Base-by-base conservation (phyloP, 2,888 invertebrate genomes). In the Conops quadrifasciatus region DNA sequence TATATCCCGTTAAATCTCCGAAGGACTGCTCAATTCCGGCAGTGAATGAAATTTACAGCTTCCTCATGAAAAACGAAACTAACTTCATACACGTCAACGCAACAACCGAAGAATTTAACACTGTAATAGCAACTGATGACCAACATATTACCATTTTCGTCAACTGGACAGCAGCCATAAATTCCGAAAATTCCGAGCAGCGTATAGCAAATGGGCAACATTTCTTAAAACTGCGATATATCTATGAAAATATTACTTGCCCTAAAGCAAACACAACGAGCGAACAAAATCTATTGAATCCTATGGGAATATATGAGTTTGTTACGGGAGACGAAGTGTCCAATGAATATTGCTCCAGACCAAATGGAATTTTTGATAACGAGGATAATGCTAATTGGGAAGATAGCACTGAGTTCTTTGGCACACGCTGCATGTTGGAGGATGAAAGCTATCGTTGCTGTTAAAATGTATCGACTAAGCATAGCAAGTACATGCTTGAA, bases 41-140 rank as follows among this genome's bases (percentile, higher is more conserved):
- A 30, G 73, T 84, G 16, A 74, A 78, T 1, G 83, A 82, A 60
- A 75, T 83, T 9, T 82, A 82, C 64, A 82, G 85, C 58, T 86
- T 86, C 69, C 73, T 86, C 26, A 77, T 81, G 72, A 86, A 86
- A 71, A 81, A 84, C 72, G 86, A 86, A 77, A 86, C 86, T 0
- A 79, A 81, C 64, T 86, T 79, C 73, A 81, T 85, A 7, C 82
- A 82, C 70, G 77, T 79, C 1, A 81, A 77, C 69, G 81, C 83
- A 24, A 83, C 81, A 43, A 81, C 80, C 7, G 86, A 86, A 73
- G 86, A 86, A 71, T 86, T 86, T 43, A 86, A 86, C 75, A 80
- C 80, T 64, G 80, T 82, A 70, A 74, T 86, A 7, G 78, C 81
- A 3, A 80, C 74, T 15, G 77, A 80, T 70, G 82, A 84, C 71